Evolutionary conservation across 1,140 invertebrate species (phyloP).

Genomic region (Procambarus virginalis): DNA sequence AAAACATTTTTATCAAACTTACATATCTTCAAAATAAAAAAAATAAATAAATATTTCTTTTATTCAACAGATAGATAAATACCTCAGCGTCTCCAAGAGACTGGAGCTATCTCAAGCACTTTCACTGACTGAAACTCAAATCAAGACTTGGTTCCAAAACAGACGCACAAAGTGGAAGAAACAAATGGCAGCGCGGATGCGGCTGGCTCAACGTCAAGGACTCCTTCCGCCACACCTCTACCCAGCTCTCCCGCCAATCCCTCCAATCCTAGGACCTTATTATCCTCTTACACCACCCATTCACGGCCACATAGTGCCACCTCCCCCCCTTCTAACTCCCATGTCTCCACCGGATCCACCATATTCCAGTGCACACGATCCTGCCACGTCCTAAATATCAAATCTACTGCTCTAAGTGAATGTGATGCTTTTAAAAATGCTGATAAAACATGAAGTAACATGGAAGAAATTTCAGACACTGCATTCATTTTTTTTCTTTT

Average conservation of each 20-base stretch:
- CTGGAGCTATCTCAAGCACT: constrained; percentile 93
- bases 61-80: constrained; percentile 87
- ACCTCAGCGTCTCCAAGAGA: constrained; percentile 94
- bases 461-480: background rate
- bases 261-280: constrained; percentile 56
- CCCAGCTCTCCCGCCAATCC: constrained; percentile 60
- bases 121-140: constrained; percentile 94
- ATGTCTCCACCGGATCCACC: constrained; percentile 40
- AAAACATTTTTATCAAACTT: no score
- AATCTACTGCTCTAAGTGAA: background rate
- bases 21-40: no score
- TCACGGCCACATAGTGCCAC: constrained; percentile 52
- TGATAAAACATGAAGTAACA: background rate
- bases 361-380: constrained; percentile 35
- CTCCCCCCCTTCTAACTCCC: constrained; percentile 51
- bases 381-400: constrained; percentile 27
- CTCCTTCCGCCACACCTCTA: constrained; percentile 83
- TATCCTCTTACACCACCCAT: constrained; percentile 50
- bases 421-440: background rate
- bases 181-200: constrained; percentile 89
- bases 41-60: background rate
- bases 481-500: background rate
- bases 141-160: constrained; percentile 98
- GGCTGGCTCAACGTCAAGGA: constrained; percentile 90
- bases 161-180: constrained; percentile 97